Percentiles rank a stretch among this genome's conserved stretches.
Evolutionary conservation across 2,797 vertebrate genomes (phyloP).

Genomic region (Uromys caudimaculatus): DNA sequence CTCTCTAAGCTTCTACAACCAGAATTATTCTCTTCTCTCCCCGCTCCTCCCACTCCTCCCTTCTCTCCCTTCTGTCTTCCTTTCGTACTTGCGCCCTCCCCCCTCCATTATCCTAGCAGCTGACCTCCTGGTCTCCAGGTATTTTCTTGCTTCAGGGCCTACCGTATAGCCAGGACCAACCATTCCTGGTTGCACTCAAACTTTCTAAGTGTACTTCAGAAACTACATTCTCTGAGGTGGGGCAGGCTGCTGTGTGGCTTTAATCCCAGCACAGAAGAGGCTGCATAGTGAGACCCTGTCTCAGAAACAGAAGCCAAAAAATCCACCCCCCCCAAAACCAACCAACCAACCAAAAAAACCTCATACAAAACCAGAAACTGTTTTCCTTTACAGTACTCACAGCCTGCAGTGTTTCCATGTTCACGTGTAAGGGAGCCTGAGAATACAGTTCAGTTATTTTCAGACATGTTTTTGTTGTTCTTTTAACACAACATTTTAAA

Average conservation of each 20-base stretch:
- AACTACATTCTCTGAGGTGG: neutral
- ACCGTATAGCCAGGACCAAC: neutral
- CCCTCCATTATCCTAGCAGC: neutral
- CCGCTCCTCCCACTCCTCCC: neutral
- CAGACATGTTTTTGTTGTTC: slow-evolving; percentile 5
- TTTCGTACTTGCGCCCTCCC: neutral
- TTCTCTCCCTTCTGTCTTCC: no score
- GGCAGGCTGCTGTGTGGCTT: neutral
- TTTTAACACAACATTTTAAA: neutral
- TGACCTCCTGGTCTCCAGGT: neutral
- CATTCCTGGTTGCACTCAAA: neutral
- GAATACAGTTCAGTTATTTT: neutral
- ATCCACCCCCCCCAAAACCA: no score
- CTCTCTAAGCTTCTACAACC: neutral
- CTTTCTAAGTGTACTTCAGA: neutral
- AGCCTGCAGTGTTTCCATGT: neutral
- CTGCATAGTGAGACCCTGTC: neutral
- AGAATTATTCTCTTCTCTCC: neutral
- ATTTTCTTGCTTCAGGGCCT: neutral
- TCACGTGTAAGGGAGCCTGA: neutral
- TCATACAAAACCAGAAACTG: neutral
- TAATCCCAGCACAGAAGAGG: neutral
- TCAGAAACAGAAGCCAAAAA: neutral
- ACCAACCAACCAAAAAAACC: no score
- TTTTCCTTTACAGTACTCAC: neutral